phyloP scores from a whole-genome alignment of 2,113 vertebrate species.

The Anguilla japonica region DNA sequence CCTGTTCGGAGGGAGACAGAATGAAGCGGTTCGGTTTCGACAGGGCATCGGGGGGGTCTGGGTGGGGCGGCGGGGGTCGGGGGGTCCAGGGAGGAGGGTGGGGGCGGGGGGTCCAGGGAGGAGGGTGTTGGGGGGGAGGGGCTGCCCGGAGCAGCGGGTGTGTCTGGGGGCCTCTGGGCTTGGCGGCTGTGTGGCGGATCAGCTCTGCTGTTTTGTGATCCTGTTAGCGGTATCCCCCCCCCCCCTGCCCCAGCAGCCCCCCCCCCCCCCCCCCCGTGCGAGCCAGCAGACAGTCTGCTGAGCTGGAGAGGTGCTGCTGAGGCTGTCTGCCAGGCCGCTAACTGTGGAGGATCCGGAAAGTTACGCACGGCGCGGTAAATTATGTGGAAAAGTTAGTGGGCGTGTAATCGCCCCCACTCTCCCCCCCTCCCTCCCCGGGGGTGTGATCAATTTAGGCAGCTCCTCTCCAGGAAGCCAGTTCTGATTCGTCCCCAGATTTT shows the following conservation, averaged over 20 bases:
- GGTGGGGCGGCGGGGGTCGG: no score
- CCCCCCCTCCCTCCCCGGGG: not conserved
- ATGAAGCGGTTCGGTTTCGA: no score
- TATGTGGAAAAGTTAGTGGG: constrained; percentile 33
- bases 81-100: no score
- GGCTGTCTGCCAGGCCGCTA: constrained; percentile 19
- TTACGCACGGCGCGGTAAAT: constrained; percentile 37
- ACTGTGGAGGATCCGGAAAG: constrained; percentile 32
- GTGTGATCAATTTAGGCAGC: constrained; percentile 35
- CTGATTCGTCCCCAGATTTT: constrained; percentile 22
- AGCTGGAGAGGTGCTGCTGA: constrained; percentile 6
- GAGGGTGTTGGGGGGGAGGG: no score
- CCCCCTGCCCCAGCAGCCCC: not conserved
- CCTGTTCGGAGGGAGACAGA: no score
- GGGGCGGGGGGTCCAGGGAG: no score
- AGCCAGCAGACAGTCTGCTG: not conserved
- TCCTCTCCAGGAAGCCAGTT: constrained; percentile 31
- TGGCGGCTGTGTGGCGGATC: not conserved
- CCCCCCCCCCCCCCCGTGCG: no score
- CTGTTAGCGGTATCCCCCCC: not conserved
- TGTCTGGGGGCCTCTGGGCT: not conserved
- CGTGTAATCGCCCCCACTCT: constrained; percentile 30
- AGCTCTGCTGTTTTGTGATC: not conserved
- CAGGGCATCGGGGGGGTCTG: no score
- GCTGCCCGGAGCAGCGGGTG: no score